Evolutionary conservation across 2,797 vertebrate genomes (phyloP).

Genomic region (Halcyon smyrnensis): DNA sequence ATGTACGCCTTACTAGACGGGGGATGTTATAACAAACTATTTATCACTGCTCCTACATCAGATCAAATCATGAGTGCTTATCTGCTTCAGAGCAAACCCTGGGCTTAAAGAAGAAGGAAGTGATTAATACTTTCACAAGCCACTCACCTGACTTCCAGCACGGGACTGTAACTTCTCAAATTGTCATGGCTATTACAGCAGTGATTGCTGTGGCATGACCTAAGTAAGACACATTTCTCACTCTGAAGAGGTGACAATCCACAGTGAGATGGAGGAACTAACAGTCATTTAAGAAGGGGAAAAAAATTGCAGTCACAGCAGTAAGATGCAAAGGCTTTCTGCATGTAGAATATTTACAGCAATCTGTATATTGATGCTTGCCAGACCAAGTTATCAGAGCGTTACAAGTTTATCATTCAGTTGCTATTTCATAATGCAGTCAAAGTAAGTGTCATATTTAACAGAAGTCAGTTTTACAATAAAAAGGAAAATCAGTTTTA

Average conservation of each 20-base stretch:
- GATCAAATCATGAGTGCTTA: neutral
- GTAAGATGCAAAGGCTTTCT: neutral
- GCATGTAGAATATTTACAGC: neutral
- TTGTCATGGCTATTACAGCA: neutral
- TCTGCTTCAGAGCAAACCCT: neutral
- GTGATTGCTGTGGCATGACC: neutral
- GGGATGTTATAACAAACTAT: neutral
- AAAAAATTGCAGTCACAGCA: neutral
- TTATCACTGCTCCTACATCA: neutral
- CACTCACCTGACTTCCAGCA: neutral
- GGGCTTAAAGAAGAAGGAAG: neutral
- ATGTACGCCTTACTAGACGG: neutral
- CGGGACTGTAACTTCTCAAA: neutral
- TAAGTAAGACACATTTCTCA: neutral
- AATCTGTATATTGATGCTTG: neutral
- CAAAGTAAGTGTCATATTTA: neutral
- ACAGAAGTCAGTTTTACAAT: constrained; percentile 38
- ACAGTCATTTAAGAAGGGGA: neutral
- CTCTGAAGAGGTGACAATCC: neutral
- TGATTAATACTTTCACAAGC: neutral
- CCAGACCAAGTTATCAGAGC: neutral
- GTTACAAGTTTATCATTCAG: neutral
- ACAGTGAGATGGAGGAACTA: neutral
- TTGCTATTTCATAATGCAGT: neutral
- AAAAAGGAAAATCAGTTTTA: constrained; percentile 56